phyloP scores from a whole-genome alignment of 2,888 invertebrate species.

The Ophion slaviceki region DNA sequence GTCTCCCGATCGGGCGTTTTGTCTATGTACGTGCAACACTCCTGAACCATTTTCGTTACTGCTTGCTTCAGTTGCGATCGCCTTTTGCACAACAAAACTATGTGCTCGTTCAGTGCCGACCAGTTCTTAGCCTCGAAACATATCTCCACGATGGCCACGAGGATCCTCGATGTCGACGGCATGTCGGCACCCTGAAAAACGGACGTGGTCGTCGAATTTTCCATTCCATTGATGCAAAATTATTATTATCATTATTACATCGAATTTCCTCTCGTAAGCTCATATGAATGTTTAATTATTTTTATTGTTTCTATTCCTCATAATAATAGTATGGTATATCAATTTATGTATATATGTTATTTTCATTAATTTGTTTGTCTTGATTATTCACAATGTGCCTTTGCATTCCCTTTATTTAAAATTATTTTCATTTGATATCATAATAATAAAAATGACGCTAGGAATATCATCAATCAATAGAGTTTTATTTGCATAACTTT shows the following conservation, averaged over 20 bases:
- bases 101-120: conserved; percentile 96
- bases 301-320: no score
- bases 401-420: no score
- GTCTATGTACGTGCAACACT: conserved; percentile 96
- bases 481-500: no score
- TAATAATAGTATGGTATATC: no score
- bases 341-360: no score
- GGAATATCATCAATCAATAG: no score
- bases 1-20: conserved; percentile 95
- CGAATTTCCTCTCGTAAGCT: no score
- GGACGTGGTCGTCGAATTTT: not conserved
- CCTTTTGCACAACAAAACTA: conserved; percentile 95
- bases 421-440: no score
- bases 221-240: not conserved
- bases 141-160: conserved; percentile 96
- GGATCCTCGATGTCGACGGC: conserved; percentile 95
- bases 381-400: not conserved
- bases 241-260: not conserved
- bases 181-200: conserved; percentile 94
- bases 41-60: conserved; percentile 98
- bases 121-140: conserved; percentile 96
- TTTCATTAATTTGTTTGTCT: not conserved
- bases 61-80: conserved; percentile 98
- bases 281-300: no score
- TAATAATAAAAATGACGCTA: no score